Evolutionary conservation across 2,888 invertebrate genomes (phyloP).

Genomic region (Stenotaenia linearis): DNA sequence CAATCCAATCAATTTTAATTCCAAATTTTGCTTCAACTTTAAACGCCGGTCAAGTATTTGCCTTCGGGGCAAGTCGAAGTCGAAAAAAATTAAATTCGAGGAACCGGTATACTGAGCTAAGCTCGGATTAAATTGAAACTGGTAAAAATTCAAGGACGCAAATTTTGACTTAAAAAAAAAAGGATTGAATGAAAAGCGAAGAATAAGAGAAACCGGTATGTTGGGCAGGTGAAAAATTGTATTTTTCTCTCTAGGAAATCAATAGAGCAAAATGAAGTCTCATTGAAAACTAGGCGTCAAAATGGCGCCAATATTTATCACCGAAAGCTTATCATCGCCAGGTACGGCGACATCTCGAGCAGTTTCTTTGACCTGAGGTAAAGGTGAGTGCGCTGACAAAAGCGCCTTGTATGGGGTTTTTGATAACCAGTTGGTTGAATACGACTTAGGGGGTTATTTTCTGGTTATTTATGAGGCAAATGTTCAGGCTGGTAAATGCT

Average conservation of each 20-base stretch:
- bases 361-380: background rate
- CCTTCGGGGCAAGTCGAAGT: background rate
- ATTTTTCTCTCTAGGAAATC: conserved; percentile 15
- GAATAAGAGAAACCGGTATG: background rate
- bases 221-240: conserved; percentile 11
- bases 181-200: background rate
- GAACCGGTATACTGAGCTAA: conserved; percentile 1
- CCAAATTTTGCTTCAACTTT: conserved; percentile 2
- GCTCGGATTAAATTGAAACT: conserved; percentile 2
- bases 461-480: conserved; percentile 12
- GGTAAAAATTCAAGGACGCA: conserved; percentile 2
- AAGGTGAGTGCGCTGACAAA: background rate
- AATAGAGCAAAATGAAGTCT: conserved; percentile 27
- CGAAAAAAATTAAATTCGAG: background rate
- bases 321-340: background rate
- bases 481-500: conserved; percentile 7
- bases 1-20: background rate
- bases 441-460: background rate
- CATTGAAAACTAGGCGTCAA: conserved; percentile 7
- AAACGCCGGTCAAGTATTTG: conserved; percentile 7
- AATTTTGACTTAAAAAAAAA: background rate
- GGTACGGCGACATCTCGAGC: background rate
- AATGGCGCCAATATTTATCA: conserved; percentile 28
- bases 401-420: background rate
- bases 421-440: background rate